Evolutionary conservation across 2,888 invertebrate genomes (phyloP).

Genomic region (Chymomyza caudatula): DNA sequence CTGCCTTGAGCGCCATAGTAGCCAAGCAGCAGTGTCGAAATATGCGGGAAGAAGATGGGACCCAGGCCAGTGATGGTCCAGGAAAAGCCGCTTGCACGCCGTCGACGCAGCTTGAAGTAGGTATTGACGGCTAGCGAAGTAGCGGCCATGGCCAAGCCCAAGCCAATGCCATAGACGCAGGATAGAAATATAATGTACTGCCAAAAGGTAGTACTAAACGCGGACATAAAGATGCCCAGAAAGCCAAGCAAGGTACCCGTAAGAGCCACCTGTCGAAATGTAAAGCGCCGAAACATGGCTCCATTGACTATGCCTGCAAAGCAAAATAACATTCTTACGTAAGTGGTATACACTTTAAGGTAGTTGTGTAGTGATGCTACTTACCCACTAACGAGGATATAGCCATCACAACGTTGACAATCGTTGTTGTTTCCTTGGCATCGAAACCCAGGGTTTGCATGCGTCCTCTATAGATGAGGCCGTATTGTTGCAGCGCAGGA

Average conservation of each 20-base stretch:
- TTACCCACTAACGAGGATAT: conserved; percentile 84
- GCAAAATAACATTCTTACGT: not conserved
- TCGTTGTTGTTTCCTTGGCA: conserved; percentile 84
- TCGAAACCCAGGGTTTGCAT: conserved; percentile 81
- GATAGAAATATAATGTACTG: conserved; percentile 84
- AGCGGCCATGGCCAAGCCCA: conserved; percentile 83
- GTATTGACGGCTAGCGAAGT: conserved; percentile 86
- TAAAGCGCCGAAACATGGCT: conserved; percentile 84
- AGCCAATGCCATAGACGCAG: conserved; percentile 83
- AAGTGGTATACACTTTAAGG: not conserved
- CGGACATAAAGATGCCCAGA: conserved; percentile 81
- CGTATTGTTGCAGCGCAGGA: conserved; percentile 85
- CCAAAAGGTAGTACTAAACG: conserved; percentile 82
- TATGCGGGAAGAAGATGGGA: conserved; percentile 85
- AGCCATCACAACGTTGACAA: conserved; percentile 85
- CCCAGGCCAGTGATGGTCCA: conserved; percentile 87
- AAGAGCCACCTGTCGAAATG: conserved; percentile 84
- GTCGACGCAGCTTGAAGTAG: conserved; percentile 84
- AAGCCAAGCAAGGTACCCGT: conserved; percentile 81
- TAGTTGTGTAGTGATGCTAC: conserved; percentile 23
- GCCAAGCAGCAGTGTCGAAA: conserved; percentile 82
- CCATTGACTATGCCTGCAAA: conserved; percentile 81
- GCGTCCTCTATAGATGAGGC: conserved; percentile 83
- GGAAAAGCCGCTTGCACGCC: conserved; percentile 85
- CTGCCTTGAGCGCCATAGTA: conserved; percentile 84